Evolutionary conservation across 2,113 vertebrate genomes (phyloP), one percentile per base, ranked within the genome.

Genomic region (Lophius piscatorius): DNA sequence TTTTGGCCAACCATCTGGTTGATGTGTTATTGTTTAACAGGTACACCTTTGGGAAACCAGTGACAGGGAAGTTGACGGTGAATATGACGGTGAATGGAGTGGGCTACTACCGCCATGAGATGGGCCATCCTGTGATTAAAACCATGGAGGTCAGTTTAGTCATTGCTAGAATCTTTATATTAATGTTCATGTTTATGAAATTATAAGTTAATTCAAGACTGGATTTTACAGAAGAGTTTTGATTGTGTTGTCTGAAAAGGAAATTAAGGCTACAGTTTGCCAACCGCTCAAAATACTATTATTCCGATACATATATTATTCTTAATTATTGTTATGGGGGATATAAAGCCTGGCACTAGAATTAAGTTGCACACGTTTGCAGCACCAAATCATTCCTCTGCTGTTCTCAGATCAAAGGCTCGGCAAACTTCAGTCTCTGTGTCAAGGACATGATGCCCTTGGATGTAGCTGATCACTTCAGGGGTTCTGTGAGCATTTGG

Each of bases 81-180:
- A 97, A 98, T 63, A 96, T 96, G 95, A 97, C 96, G 0, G 93
- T 97, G 41, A 95, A 94, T 62, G 96, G 96, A 0, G 93, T 97
- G 20, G 96, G 95, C 1, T 97, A 98, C 83, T 96, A 97, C 76
- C 92, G 92, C 23, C 94, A 98, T 41, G 96, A 98, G 69, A 89
- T 94, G 72, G 96, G 95, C 14, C 93, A 92, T 58, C 92, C 94
- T 7, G 87, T 97, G 36, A 91, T 97, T 33, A 96, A 92, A 81
- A 93, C 88, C 16, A 92, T 88, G 45, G 94, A 97, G 88, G 96
- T 96, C 77, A 91, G 94, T 39, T 21, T 36, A 39, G 58, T 49
- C 21, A 6, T 35, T 26, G 2, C 11, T 1, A 18, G 8, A 10
- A 31, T 40, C 21, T 14, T n/a, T 2, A 18, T 21, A 20, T 20